Conservation (phyloP, 2,797 vertebrate genomes). For the Pangasius mekongensis region DNA sequence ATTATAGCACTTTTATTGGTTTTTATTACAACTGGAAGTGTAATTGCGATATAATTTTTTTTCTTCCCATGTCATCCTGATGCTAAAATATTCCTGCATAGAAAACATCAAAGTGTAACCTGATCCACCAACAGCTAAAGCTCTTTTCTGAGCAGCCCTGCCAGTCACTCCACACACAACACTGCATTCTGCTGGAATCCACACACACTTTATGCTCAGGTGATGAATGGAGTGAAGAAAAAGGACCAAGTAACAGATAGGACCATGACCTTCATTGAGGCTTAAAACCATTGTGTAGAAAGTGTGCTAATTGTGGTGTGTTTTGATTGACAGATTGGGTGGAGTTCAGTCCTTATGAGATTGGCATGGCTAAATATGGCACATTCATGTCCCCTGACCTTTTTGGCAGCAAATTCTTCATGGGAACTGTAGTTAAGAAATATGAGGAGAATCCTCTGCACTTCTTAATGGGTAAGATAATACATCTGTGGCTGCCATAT, state of each 20-base stretch:
- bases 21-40: background rate
- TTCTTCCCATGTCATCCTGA: background rate
- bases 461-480: slow-evolving; percentile 92
- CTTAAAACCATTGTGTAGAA: background rate
- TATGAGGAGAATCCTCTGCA: slow-evolving; percentile 93
- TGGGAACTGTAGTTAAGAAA: slow-evolving; percentile 92
- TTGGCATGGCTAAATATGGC: slow-evolving; percentile 99
- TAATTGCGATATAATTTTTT: slow-evolving; percentile 1
- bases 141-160: background rate
- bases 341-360: slow-evolving; percentile 97
- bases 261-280: background rate
- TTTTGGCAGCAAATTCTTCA: slow-evolving; percentile 99
- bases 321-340: slow-evolving; percentile 89
- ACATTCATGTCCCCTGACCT: slow-evolving; percentile 95
- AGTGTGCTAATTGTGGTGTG: slow-evolving; percentile 2
- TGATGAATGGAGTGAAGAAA: background rate
- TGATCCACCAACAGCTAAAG: background rate
- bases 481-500: background rate
- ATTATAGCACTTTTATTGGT: background rate
- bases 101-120: slow-evolving; percentile 16
- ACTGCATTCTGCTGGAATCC: background rate
- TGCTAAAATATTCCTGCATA: background rate
- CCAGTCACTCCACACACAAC: background rate
- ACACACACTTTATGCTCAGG: background rate
- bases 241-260: background rate